Percentiles rank a stretch among this genome's conserved stretches.
Conservation (phyloP, 2,113 vertebrate species). For the Dipodomys spectabilis region DNA sequence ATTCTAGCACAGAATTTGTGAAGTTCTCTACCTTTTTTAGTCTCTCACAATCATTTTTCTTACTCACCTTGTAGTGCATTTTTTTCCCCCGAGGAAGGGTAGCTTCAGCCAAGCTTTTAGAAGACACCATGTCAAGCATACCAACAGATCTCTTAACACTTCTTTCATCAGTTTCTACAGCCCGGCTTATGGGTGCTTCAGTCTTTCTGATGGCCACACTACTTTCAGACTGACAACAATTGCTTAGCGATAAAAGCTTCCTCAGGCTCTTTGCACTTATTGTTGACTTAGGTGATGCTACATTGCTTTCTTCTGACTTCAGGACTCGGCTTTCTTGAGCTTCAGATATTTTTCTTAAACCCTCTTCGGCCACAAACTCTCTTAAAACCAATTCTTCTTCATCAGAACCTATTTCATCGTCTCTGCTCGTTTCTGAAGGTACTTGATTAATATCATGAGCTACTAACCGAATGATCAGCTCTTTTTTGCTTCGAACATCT, state of each 20-base stretch:
- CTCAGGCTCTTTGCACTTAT: constrained; percentile 47
- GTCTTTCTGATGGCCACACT: neutral
- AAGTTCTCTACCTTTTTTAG: neutral
- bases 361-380: constrained; percentile 46
- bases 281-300: constrained; percentile 3
- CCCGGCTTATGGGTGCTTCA: neutral
- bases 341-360: neutral
- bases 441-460: constrained; percentile 77
- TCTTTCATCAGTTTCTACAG: neutral
- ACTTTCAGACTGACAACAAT: constrained; percentile 55
- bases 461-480: constrained; percentile 79
- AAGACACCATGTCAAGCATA: neutral
- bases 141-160: neutral
- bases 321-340: neutral
- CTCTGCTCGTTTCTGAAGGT: neutral
- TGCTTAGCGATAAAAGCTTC: constrained; percentile 57
- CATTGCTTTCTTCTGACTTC: neutral
- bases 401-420: neutral
- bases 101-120: neutral
- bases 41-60: neutral
- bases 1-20: neutral
- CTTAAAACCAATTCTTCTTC: constrained; percentile 67
- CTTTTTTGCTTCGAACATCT: constrained; percentile 78
- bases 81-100: neutral
- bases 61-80: constrained; percentile 48